Base-by-base conservation (phyloP, 2,888 invertebrate genomes). In the Pyrgus malvae region DNA sequence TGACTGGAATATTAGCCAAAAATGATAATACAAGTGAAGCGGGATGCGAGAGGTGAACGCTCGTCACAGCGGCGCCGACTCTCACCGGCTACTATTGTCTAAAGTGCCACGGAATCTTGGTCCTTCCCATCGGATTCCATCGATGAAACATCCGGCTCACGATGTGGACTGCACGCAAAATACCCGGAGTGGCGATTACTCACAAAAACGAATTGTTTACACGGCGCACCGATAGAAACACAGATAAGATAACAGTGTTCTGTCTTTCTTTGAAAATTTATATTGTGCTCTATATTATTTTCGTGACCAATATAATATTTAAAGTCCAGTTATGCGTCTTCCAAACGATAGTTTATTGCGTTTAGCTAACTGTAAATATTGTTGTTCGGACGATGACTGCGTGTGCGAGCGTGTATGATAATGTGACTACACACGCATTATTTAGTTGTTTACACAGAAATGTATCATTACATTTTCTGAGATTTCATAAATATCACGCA, bases 31-130 rank as follows among this genome's bases (percentile, higher is more conserved):
- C 61, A 69, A 76, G 74, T 74, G 69, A 70, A 69, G 66, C 78
- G 82, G 80, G 83, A 82, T 84, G 78, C 74, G 80, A 86, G 83
- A 88, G 89, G 89, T 89, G 84, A 90, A 90, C 77, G 89, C 81
- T 88, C 89, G 86, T 86, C 86, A 78, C 79, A 76, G 80, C 84
- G 86, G 84, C 86, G 88, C 85, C 85, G 82, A 83, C 88, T 88
- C 88, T 86, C 89, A 82, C 87, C 83, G 82, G 79, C 79, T 65
- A 80, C 83, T 87, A 89, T 89, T 89, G 89, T 90, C 86, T 87
- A 83, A 53, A 86, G 84, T 85, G 88, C 84, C 80, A 79, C 85
- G 85, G 87, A 83, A 86, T 89, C 89, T 87, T 87, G 80, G 87
- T 88, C 86, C 89, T 88, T 86, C 83, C 80, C 86, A 86, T 83